These are phyloP conservation scores for Nomada fabriciana DNA, from an alignment of 2,888 invertebrate genomes.

Conservation along the genomic window DNA sequence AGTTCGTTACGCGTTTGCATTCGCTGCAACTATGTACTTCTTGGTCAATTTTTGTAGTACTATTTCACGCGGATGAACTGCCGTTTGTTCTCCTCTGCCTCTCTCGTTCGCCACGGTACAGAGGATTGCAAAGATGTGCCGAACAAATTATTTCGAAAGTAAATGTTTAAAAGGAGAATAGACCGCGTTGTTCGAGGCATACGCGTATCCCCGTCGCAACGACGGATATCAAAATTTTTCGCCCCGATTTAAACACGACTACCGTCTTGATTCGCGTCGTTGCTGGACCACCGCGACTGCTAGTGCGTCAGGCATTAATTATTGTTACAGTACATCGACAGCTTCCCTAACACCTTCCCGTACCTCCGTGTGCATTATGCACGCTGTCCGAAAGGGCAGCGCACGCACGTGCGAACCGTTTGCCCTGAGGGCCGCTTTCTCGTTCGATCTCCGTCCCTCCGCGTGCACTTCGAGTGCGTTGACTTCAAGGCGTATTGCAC, in stretches of 20 bases:
- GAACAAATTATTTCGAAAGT: too few species aligned
- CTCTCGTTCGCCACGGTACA: too few species aligned
- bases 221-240: background rate
- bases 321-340: slow-evolving; percentile 48
- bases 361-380: background rate
- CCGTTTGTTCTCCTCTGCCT: too few species aligned
- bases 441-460: slow-evolving; percentile 26
- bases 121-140: too few species aligned
- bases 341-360: background rate
- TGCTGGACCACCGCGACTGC: slow-evolving; percentile 6
- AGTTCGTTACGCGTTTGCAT: too few species aligned
- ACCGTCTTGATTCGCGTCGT: slow-evolving; percentile 26
- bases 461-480: slow-evolving; percentile 47
- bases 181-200: too few species aligned
- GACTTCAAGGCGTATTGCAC: slow-evolving; percentile 42
- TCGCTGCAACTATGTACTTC: too few species aligned
- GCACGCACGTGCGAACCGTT: slow-evolving; percentile 32
- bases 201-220: background rate
- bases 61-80: too few species aligned
- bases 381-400: slow-evolving; percentile 8
- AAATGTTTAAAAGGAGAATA: too few species aligned
- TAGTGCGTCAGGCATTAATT: slow-evolving; percentile 53
- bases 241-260: background rate
- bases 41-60: too few species aligned
- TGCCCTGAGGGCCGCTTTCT: slow-evolving; percentile 16